These are phyloP conservation scores for Bradypus variegatus DNA, from an alignment of 2,797 vertebrate genomes.

Conservation along the genomic window DNA sequence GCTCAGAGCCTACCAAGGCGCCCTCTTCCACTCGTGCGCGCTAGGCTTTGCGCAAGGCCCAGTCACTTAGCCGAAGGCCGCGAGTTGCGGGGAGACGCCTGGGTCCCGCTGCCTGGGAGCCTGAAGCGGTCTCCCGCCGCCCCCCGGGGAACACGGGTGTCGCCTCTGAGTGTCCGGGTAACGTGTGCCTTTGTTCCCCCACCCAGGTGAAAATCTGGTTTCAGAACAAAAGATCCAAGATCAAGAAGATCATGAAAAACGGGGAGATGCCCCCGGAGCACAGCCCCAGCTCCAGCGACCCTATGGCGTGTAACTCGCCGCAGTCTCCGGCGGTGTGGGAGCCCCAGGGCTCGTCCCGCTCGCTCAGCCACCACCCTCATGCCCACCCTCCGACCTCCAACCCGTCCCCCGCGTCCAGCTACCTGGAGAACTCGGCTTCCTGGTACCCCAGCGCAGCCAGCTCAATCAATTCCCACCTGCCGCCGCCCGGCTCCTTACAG, in stretches of 20 bases:
- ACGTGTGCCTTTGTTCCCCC: constrained; percentile 51
- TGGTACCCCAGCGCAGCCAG: constrained; percentile 87
- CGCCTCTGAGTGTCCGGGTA: constrained; percentile 53
- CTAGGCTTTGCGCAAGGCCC: neutral
- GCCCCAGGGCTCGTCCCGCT: constrained; percentile 89
- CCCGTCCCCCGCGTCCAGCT: constrained; percentile 85
- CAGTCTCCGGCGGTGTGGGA: constrained; percentile 98
- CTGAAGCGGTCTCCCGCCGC: neutral
- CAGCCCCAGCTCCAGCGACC: constrained; percentile 99
- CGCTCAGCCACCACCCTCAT: constrained; percentile 87
- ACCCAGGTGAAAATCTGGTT: constrained; percentile 99
- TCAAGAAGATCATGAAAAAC: constrained; percentile 99
- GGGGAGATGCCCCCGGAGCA: constrained; percentile 97
- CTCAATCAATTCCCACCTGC: constrained; percentile 88
- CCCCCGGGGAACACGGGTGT: constrained; percentile 37
- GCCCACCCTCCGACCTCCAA: constrained; percentile 84
- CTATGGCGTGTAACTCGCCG: constrained; percentile 98
- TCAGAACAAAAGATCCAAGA: constrained; percentile 98
- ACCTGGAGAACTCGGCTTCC: constrained; percentile 91
- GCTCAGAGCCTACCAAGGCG: neutral
- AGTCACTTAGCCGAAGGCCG: neutral
- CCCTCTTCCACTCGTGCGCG: neutral
- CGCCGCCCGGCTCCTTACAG: constrained; percentile 90
- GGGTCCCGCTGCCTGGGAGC: neutral
- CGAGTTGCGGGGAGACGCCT: neutral